Conservation (phyloP, 2,888 invertebrate species). For the Notodonta dromedarius region DNA sequence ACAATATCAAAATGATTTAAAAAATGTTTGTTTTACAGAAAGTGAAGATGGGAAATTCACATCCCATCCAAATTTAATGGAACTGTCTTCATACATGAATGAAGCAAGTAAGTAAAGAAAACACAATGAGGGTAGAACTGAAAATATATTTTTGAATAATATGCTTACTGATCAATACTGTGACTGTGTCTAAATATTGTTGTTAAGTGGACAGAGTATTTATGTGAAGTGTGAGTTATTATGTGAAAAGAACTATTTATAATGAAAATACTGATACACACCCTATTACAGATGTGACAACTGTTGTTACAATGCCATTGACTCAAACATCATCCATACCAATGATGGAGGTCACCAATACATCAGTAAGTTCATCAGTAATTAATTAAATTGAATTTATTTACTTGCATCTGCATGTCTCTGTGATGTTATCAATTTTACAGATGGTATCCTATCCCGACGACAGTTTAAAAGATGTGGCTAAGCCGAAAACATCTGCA, state of each 20-base stretch:
- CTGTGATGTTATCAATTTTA: not conserved
- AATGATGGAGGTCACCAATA: constrained; percentile 79
- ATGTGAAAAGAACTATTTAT: too few species aligned
- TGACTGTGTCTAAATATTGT: constrained; percentile 1
- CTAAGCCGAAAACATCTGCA: constrained; percentile 77
- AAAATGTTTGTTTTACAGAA: constrained; percentile 51
- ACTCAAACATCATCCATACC: constrained; percentile 76
- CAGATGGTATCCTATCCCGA: constrained; percentile 78
- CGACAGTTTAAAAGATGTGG: constrained; percentile 74
- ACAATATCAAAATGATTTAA: too few species aligned
- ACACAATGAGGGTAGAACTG: constrained; percentile 18
- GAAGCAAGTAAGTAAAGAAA: constrained; percentile 71
- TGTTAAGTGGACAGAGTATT: not conserved
- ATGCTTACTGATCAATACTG: not conserved
- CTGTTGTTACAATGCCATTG: constrained; percentile 79
- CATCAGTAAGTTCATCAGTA: constrained; percentile 63
- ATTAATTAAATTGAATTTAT: not conserved
- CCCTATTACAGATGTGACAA: constrained; percentile 72
- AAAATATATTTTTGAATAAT: not conserved
- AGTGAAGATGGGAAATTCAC: constrained; percentile 73
- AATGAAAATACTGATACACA: constrained; percentile 1
- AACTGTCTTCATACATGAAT: constrained; percentile 77
- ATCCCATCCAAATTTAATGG: constrained; percentile 75
- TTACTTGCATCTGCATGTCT: constrained; percentile 2
- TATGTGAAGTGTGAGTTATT: too few species aligned